Evolutionary conservation across 2,888 invertebrate genomes (phyloP).

Genomic region (Limnephilus rhombicus): DNA sequence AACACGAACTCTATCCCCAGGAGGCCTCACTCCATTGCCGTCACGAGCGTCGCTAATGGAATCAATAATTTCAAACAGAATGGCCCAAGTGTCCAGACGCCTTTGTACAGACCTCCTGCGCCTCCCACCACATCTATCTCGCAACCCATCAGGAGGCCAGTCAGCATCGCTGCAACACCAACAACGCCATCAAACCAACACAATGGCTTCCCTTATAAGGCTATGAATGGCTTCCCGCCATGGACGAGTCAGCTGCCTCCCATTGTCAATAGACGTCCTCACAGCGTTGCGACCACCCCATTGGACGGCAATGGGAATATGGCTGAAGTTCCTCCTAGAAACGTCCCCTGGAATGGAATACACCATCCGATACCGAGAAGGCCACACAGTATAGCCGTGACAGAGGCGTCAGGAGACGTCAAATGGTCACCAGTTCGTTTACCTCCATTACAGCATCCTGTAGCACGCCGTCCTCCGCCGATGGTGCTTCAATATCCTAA

Average conservation of each 20-base stretch:
- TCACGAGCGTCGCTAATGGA: slow-evolving; percentile 61
- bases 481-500: slow-evolving; percentile 70
- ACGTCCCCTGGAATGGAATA: slow-evolving; percentile 69
- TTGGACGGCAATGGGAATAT: slow-evolving; percentile 62
- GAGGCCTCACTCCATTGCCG: slow-evolving; percentile 65
- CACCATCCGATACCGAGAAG: slow-evolving; percentile 64
- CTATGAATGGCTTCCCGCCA: slow-evolving; percentile 64
- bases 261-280: slow-evolving; percentile 66
- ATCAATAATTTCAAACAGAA: slow-evolving; percentile 68
- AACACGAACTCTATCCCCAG: slow-evolving; percentile 66
- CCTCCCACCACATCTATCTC: slow-evolving; percentile 68
- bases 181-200: slow-evolving; percentile 55
- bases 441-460: slow-evolving; percentile 77
- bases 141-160: slow-evolving; percentile 76
- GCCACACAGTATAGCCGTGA: slow-evolving; percentile 66
- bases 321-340: slow-evolving; percentile 67
- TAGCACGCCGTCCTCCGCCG: slow-evolving; percentile 77
- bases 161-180: slow-evolving; percentile 80
- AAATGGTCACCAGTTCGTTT: slow-evolving; percentile 66
- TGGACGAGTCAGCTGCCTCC: slow-evolving; percentile 65
- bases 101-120: slow-evolving; percentile 77
- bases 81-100: slow-evolving; percentile 66
- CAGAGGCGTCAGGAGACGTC: slow-evolving; percentile 58
- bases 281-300: slow-evolving; percentile 67
- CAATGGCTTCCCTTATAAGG: slow-evolving; percentile 67